phyloP scores from a whole-genome alignment of 92 coral and sea anemone species.

The Chrysogorgia sp. region DNA sequence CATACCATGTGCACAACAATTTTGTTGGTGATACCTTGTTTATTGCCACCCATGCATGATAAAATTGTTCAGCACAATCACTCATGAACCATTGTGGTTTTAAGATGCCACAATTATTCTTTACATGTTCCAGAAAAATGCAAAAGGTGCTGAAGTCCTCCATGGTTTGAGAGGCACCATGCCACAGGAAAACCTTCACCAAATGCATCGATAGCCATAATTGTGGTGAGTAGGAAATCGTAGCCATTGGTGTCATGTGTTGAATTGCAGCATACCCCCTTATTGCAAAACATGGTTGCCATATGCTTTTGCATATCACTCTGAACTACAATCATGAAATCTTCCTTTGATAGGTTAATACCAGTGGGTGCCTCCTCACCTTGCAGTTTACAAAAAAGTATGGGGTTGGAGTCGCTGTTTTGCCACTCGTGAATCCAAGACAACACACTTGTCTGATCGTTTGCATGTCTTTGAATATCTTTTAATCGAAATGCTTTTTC shows the following conservation, averaged over 20 bases:
- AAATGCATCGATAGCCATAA: conserved; percentile 61
- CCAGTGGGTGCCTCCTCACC: conserved; percentile 4
- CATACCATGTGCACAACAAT: conserved; percentile 65
- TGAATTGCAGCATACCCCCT: conserved; percentile 65
- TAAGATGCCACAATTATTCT: conserved; percentile 47
- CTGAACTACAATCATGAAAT: conserved; percentile 61
- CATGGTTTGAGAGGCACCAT: too few species aligned
- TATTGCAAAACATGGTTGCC: conserved; percentile 49
- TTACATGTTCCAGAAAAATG: conserved; percentile 48
- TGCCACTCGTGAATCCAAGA: neutral
- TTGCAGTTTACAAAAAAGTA: neutral
- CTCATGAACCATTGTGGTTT: conserved; percentile 53
- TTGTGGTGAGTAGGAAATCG: conserved; percentile 57
- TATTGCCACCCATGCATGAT: conserved; percentile 66
- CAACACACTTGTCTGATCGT: conserved; percentile 1
- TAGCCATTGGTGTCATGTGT: conserved; percentile 74
- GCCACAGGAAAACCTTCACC: conserved; percentile 73
- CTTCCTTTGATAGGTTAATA: conserved; percentile 45
- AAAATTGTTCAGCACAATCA: conserved; percentile 70
- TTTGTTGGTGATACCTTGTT: conserved; percentile 41
- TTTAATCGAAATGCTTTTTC: neutral
- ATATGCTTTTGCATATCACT: conserved; percentile 57
- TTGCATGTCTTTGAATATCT: neutral
- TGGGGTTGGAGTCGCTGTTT: neutral
- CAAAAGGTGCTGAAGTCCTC: conserved; percentile 64